Conservation (phyloP, 1,140 invertebrate species). For the Pygmarrhopalites habei region DNA sequence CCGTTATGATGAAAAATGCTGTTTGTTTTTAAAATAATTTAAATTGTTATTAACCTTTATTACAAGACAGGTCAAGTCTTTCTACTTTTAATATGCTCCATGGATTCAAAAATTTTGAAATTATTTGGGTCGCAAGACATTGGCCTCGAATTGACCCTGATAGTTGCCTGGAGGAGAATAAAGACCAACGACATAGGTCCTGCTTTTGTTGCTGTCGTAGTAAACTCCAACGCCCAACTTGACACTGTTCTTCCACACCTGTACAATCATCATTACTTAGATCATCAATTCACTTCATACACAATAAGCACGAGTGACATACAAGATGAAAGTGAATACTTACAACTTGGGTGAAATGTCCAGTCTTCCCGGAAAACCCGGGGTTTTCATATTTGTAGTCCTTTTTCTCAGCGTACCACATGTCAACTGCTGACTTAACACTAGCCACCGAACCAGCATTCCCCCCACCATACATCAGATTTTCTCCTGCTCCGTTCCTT, state of each 20-base stretch:
- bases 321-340: too few species aligned
- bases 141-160: neutral
- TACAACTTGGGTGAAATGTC: neutral
- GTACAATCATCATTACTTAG: too few species aligned
- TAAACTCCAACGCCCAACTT: neutral
- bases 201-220: neutral
- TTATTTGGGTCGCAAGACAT: neutral
- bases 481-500: neutral
- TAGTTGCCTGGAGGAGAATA: neutral
- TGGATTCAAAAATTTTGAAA: too few species aligned
- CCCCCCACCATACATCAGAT: neutral
- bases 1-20: too few species aligned
- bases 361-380: neutral
- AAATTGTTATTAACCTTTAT: too few species aligned
- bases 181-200: neutral
- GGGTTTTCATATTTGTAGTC: neutral
- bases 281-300: too few species aligned
- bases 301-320: too few species aligned
- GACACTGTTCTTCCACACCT: neutral
- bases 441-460: neutral
- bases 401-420: neutral
- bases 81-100: too few species aligned
- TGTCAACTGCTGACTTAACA: neutral
- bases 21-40: too few species aligned
- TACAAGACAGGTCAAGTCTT: too few species aligned